These are phyloP conservation scores for Subanguina moxae DNA, from an alignment of 1,140 invertebrate genomes.

Conservation along the genomic window DNA sequence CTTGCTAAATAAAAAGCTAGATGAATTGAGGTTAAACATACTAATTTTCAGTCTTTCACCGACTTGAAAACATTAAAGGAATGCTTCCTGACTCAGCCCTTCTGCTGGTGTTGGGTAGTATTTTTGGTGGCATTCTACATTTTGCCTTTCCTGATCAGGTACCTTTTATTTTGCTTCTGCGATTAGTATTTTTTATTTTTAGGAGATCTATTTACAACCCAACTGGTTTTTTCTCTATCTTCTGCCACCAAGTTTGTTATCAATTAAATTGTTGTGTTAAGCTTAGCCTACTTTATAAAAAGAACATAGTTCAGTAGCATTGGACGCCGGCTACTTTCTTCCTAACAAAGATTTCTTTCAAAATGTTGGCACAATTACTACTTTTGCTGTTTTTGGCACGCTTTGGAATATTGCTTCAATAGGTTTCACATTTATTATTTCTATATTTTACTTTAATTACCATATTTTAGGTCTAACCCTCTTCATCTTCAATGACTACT, in stretches of 20 bases:
- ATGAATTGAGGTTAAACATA: no score
- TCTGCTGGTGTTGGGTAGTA: conserved; percentile 48
- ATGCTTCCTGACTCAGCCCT: conserved; percentile 49
- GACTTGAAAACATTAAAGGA: conserved; percentile 62
- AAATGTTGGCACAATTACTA: conserved; percentile 85
- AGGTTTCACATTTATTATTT: conserved; percentile 5
- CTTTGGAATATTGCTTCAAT: conserved; percentile 38
- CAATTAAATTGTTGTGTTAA: no score
- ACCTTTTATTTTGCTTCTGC: neutral
- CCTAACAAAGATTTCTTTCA: conserved; percentile 90
- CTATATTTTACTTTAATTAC: neutral
- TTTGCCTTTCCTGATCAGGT: conserved; percentile 45
- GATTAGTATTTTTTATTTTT: neutral
- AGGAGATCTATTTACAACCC: conserved; percentile 34
- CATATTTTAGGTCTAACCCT: conserved; percentile 23
- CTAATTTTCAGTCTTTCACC: conserved; percentile 35
- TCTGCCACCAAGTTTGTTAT: conserved; percentile 60
- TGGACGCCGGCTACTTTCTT: conserved; percentile 96
- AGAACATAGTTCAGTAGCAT: conserved; percentile 69
- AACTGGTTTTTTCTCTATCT: conserved; percentile 50
- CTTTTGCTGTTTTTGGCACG: conserved; percentile 81
- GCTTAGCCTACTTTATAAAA: no score
- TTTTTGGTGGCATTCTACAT: conserved; percentile 49
- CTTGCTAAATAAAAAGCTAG: no score
- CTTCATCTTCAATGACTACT: conserved; percentile 26